Conservation (phyloP, 2,888 invertebrate species). For the Drosophila limbata region DNA sequence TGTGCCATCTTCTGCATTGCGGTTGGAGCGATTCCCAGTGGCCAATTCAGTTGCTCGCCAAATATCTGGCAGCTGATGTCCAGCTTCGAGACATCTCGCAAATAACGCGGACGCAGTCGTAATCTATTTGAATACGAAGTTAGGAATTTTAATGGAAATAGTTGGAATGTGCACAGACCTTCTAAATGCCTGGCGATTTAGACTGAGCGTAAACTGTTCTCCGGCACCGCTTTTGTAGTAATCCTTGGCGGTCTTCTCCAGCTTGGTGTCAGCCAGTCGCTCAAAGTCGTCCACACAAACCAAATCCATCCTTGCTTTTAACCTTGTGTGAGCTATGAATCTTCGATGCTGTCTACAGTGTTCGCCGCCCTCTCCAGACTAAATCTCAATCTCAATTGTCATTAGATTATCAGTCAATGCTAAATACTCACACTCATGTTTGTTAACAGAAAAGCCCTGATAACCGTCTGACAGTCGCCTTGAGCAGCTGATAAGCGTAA, state of each 20-base stretch:
- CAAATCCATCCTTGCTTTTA: constrained; percentile 81
- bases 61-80: constrained; percentile 88
- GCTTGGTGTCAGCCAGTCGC: constrained; percentile 87
- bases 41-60: constrained; percentile 89
- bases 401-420: constrained; percentile 13
- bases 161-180: constrained; percentile 68
- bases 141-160: not conserved
- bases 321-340: not conserved
- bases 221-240: constrained; percentile 96
- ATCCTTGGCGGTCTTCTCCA: constrained; percentile 90
- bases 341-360: not conserved
- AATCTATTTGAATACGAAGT: constrained; percentile 84
- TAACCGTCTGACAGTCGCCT: constrained; percentile 21
- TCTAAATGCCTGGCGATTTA: constrained; percentile 91
- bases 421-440: constrained; percentile 16
- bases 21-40: constrained; percentile 93
- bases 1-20: constrained; percentile 97
- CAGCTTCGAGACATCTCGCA: constrained; percentile 90
- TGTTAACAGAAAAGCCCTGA: constrained; percentile 19
- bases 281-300: constrained; percentile 92
- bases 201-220: constrained; percentile 90
- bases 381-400: constrained; percentile 16
- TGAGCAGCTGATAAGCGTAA: constrained; percentile 31
- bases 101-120: constrained; percentile 91
- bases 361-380: constrained; percentile 22